Base-by-base conservation (phyloP, 2,113 vertebrate genomes). In the Dinomys branickii region DNA sequence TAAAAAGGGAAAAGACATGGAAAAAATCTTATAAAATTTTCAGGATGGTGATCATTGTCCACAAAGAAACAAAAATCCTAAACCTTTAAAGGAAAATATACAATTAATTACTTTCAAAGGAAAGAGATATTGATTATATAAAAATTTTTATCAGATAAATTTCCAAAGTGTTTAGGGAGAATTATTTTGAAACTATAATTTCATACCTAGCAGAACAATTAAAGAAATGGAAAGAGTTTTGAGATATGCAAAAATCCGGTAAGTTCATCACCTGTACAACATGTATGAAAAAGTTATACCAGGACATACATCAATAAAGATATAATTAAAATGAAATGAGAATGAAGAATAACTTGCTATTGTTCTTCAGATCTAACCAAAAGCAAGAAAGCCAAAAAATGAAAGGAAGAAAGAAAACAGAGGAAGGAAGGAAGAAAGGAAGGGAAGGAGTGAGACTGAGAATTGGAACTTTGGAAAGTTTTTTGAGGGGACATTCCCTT, bases 161-260 rank as follows among this genome's bases (percentile, higher is more conserved):
- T 96, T 92, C 80, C 56, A 80, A 80, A 87, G 71, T 22, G 1
- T 50, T 67, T 38, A 54, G 7, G 41, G 26, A 28, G 30, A 90
- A 71, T 35, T 73, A 67, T 71, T 89, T 65, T 80, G n/a, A 86
- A 90, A 6, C 4, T 75, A 75, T 82, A 95, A 95, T 85, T 65
- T 94, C 54, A 90, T 38, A 65, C 58, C 6, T 19, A 80, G 2
- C 24, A 38, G 20, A 89, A 86, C 54, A 80, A 80, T 52, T 80
- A 50, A 84, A 91, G 28, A 61, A 84, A 69, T 33, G 52, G 4
- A 44, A 56, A 41, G 4, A 59, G 28, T 87, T 73, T 83, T 90
- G 56, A 75, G 8, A 65, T 69, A 75, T 7, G 11, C 24, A 85
- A 83, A 87, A 28, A 90, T 41, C 67, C 44, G 38, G 1, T 38